Evolutionary conservation across 2,888 invertebrate genomes (phyloP).

Genomic region (Acanthoscelides obtectus): DNA sequence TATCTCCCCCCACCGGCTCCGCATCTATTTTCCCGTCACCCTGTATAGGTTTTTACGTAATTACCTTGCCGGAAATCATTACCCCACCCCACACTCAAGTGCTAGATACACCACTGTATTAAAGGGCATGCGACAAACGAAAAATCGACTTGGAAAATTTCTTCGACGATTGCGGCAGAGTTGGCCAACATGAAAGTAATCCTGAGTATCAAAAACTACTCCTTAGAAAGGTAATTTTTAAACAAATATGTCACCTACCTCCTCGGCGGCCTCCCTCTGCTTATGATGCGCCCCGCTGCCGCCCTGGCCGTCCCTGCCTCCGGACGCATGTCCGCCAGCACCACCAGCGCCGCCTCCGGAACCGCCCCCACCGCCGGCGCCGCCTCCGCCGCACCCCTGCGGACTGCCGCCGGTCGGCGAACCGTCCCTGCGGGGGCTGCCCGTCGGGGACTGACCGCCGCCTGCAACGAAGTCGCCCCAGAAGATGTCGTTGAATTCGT

Average conservation of each 20-base stretch:
- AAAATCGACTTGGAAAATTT: too few relatives aligned
- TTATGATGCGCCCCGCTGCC: slow-evolving; percentile 34
- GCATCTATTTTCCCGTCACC: too few relatives aligned
- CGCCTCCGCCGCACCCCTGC: slow-evolving; percentile 41
- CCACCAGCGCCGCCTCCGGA: slow-evolving; percentile 46
- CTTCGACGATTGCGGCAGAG: too few relatives aligned
- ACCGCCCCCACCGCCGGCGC: slow-evolving; percentile 45
- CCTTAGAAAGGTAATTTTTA: too few relatives aligned
- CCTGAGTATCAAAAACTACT: too few relatives aligned
- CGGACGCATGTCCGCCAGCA: slow-evolving; percentile 39
- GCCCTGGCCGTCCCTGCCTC: slow-evolving; percentile 65
- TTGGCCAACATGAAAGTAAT: too few relatives aligned
- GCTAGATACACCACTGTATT: too few relatives aligned
- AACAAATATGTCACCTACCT: slow-evolving; percentile 26
- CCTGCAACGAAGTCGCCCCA: slow-evolving; percentile 56
- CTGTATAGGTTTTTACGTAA: too few relatives aligned
- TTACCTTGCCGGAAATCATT: too few relatives aligned
- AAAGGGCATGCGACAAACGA: too few relatives aligned
- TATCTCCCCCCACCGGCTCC: too few relatives aligned
- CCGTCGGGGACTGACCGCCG: slow-evolving; percentile 54
- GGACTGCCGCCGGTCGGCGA: slow-evolving; percentile 49
- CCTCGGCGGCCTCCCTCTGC: slow-evolving; percentile 37
- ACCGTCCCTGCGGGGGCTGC: slow-evolving; percentile 29
- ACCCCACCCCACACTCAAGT: too few relatives aligned
- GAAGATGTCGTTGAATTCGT: slow-evolving; percentile 75